phyloP scores from a whole-genome alignment of 2,113 vertebrate genomes.

The Phylloscopus whistleri region DNA sequence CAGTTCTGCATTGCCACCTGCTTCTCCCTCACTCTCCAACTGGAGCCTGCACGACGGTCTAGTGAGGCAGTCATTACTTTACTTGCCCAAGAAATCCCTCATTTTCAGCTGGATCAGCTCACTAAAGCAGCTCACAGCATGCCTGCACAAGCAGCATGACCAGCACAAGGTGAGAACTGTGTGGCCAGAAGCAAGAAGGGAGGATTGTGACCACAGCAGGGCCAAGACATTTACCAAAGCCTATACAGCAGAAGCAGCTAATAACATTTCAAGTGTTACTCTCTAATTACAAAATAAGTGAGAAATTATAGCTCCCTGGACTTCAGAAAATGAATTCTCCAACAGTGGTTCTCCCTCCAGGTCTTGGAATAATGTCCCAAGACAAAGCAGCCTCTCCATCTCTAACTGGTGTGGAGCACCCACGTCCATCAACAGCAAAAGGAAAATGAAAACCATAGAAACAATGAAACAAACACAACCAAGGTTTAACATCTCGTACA shows the following conservation, averaged over 20 bases:
- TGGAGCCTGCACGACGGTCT: neutral
- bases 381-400: neutral
- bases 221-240: neutral
- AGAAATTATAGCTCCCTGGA: neutral
- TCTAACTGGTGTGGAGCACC: neutral
- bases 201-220: neutral
- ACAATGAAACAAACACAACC: conserved; percentile 34
- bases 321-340: neutral
- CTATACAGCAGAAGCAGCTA: neutral
- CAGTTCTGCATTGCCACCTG: neutral
- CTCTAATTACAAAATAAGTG: neutral
- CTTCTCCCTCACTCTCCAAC: neutral
- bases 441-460: neutral
- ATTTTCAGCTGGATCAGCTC: neutral
- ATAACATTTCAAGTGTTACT: neutral
- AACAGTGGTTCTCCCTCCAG: neutral
- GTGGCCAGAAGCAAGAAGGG: neutral
- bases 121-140: neutral
- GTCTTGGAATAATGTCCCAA: neutral
- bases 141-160: neutral
- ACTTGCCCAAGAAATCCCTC: neutral
- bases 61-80: neutral
- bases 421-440: neutral
- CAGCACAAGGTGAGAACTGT: neutral
- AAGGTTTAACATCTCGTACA: conserved; percentile 5